Conservation (phyloP, 2,113 vertebrate genomes). For the Xiphophorus maculatus region DNA sequence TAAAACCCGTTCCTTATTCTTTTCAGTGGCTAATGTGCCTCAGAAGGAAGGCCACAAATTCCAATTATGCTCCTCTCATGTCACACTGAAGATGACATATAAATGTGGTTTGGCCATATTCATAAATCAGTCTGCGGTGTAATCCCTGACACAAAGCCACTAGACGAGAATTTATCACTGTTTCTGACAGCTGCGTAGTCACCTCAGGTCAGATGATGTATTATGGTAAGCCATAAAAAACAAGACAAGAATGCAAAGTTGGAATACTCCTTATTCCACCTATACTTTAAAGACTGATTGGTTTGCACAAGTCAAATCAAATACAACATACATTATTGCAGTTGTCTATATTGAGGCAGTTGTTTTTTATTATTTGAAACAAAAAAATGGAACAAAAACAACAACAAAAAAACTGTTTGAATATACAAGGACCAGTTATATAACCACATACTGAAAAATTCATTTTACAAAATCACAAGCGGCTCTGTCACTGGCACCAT, state of each 20-base stretch:
- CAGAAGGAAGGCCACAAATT: constrained; percentile 61
- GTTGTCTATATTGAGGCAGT: too few species aligned
- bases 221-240: constrained; percentile 7
- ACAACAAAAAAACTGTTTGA: too few species aligned
- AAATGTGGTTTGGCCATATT: constrained; percentile 40
- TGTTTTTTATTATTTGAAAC: too few species aligned
- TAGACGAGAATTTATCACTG: constrained; percentile 25
- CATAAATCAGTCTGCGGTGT: constrained; percentile 54
- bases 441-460: too few species aligned
- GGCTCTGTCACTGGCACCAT: too few species aligned
- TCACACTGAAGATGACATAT: constrained; percentile 63
- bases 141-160: constrained; percentile 29
- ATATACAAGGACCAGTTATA: too few species aligned
- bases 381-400: too few species aligned
- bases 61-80: constrained; percentile 58
- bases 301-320: too few species aligned
- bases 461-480: too few species aligned
- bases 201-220: constrained; percentile 37
- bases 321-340: too few species aligned
- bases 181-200: constrained; percentile 43
- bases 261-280: constrained; percentile 5
- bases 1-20: constrained; percentile 33
- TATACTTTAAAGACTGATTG: too few species aligned
- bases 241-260: constrained; percentile 4
- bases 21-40: constrained; percentile 44